A percentile compares a stretch with the other conserved stretches of the same genome.
Evolutionary conservation across 2,113 vertebrate genomes (phyloP).

Genomic region (Limnothrissa miodon): DNA sequence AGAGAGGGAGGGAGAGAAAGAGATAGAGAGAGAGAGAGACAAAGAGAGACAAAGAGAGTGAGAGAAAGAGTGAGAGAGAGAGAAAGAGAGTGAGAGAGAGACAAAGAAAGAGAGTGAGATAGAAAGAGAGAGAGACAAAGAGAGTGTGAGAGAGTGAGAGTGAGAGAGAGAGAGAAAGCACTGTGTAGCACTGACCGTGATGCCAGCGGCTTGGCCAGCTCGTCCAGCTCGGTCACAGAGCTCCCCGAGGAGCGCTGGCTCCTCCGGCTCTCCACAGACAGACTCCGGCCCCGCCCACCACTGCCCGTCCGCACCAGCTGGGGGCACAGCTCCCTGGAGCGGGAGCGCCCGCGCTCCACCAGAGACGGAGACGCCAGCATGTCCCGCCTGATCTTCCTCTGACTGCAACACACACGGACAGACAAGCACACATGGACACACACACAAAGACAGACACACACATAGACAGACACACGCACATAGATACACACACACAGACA

Average conservation of each 20-base stretch:
- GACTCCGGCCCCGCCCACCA: slow-evolving; percentile 68
- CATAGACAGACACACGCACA: no score
- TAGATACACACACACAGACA: no score
- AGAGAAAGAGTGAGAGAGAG: no score
- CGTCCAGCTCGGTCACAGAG: slow-evolving; percentile 80
- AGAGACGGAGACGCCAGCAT: slow-evolving; percentile 64
- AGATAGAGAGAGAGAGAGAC: no score
- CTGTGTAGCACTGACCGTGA: slow-evolving; percentile 64
- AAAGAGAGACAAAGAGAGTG: no score
- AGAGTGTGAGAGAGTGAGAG: no score
- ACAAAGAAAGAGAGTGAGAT: no score
- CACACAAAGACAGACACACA: no score
- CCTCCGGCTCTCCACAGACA: slow-evolving; percentile 78
- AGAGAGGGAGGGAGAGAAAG: no score
- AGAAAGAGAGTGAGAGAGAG: no score
- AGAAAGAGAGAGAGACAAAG: no score
- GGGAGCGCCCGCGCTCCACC: slow-evolving; percentile 64
- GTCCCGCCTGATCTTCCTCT: slow-evolving; percentile 72
- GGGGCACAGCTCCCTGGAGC: slow-evolving; percentile 57
- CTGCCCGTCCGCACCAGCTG: slow-evolving; percentile 50
- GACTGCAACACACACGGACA: slow-evolving; percentile 55
- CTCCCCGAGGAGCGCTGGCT: slow-evolving; percentile 81
- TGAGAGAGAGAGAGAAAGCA: neutral
- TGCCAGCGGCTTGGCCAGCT: slow-evolving; percentile 67
- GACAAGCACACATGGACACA: no score